Conservation (phyloP, 2,797 vertebrate genomes). For the Gymnothorax javanicus region DNA sequence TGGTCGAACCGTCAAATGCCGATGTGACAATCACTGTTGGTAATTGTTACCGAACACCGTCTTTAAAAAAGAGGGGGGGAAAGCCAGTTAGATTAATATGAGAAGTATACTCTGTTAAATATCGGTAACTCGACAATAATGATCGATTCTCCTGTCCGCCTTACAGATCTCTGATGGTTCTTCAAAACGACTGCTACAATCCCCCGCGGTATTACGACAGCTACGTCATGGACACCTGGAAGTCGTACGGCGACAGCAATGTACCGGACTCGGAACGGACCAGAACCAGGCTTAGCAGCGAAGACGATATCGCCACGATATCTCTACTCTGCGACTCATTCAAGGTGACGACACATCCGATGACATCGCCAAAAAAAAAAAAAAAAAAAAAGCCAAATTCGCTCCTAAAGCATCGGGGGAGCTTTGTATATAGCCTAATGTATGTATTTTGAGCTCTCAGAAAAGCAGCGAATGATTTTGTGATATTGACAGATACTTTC, state of each 20-base stretch:
- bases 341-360: constrained; percentile 73
- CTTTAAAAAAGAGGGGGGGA: background rate
- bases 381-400: background rate
- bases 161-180: constrained; percentile 86
- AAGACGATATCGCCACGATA: constrained; percentile 83
- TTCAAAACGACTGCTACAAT: constrained; percentile 89
- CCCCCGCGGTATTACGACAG: constrained; percentile 81
- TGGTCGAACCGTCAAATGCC: too few relatives aligned
- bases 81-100: background rate
- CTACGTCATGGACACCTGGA: constrained; percentile 87
- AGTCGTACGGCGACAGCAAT: constrained; percentile 80
- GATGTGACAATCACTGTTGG: too few relatives aligned
- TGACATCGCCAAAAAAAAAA: background rate
- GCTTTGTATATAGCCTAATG: background rate
- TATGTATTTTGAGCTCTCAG: background rate
- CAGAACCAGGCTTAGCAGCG: constrained; percentile 84
- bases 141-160: background rate
- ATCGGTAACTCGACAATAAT: background rate
- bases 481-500: background rate
- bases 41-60: background rate
- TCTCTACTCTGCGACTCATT: constrained; percentile 91
- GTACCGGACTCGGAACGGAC: constrained; percentile 74
- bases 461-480: background rate
- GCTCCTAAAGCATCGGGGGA: background rate
- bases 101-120: background rate